Base-by-base conservation (phyloP, 2,797 vertebrate genomes). In the Sebastes glaucus region DNA sequence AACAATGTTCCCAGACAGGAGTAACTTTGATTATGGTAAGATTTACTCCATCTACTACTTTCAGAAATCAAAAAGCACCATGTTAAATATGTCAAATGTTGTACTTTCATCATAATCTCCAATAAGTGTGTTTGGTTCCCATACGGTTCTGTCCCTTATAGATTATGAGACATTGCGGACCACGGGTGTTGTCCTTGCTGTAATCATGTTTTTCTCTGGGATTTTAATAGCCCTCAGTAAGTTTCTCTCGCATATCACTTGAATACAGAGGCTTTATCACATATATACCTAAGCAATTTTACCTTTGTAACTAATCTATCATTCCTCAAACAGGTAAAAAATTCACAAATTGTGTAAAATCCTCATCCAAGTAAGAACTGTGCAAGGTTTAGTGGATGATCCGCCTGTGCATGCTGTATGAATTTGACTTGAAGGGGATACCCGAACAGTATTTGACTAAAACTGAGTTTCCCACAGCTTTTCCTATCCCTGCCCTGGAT, bases 191-290 rank as follows among this genome's bases (percentile, higher is more conserved):
- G 89, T 95, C 87, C 93, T 97, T 2, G 96, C 93, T 52, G 80
- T 94, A 35, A 7, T 96, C 71, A 95, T 97, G 96, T 96, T 95
- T 85, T 90, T 97, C 53, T 74, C 87, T 25, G 96, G 96, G 82
- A 96, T 97, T 90, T 89, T 97, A 77, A 96, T 97, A 85, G 96
- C 96, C 66, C 78, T 97, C 86, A 96, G 96, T 97, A 94, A 95
- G 96, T 96, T 74, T 35, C 11, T 68, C 57, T 53, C 28, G 11
- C 23, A 57, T 22, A 71, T 67, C 20, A 33, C 25, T 64, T 66
- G 16, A 71, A 78, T 72, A 68, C 18, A 57, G 10, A 63, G 11
- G 63, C 23, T 82, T 70, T 28, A 62, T 63, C 25, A 76, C 22
- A 23, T 72, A 71, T 62, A 52, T 65, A 52, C 35, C 33, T 72